These are phyloP conservation scores for Paralichthys olivaceus DNA, from an alignment of 2,113 vertebrate genomes.

Conservation along the genomic window DNA sequence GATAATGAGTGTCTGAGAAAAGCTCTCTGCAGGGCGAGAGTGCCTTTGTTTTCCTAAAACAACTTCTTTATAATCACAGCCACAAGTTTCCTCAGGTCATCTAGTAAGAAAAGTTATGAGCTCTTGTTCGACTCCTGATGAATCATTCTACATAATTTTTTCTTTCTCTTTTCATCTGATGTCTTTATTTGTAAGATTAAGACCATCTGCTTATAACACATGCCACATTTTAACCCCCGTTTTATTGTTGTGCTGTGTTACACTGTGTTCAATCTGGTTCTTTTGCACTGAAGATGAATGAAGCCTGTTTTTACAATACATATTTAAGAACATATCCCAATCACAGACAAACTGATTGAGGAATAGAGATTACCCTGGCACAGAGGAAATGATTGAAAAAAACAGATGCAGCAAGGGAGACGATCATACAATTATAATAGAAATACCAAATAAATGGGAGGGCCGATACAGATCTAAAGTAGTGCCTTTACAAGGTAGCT, in stretches of 20 bases:
- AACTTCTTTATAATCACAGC: constrained; percentile 13
- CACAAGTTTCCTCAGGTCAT: constrained; percentile 32
- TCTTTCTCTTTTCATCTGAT: constrained; percentile 3
- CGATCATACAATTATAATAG: neutral
- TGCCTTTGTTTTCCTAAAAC: neutral
- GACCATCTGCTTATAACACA: constrained; percentile 43
- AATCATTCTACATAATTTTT: constrained; percentile 23
- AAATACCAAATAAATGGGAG: neutral
- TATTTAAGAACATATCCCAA: neutral
- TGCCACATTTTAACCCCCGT: constrained; percentile 25
- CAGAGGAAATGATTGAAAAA: constrained; percentile 7
- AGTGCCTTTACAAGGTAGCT: constrained; percentile 13
- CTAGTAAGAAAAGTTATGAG: constrained; percentile 41
- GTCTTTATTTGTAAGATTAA: constrained; percentile 44
- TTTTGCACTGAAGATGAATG: neutral
- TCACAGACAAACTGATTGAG: constrained; percentile 1
- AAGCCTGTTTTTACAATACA: neutral
- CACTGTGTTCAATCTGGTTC: neutral
- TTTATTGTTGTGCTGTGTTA: constrained; percentile 9
- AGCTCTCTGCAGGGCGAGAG: neutral
- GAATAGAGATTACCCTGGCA: neutral
- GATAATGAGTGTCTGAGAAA: neutral
- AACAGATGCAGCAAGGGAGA: neutral
- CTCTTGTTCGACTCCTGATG: constrained; percentile 25
- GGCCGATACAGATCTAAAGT: neutral